A percentile compares a stretch with the other conserved stretches of the same genome.
Evolutionary conservation across 2,797 vertebrate species (phyloP).

Genomic region (Lateolabrax maculatus): DNA sequence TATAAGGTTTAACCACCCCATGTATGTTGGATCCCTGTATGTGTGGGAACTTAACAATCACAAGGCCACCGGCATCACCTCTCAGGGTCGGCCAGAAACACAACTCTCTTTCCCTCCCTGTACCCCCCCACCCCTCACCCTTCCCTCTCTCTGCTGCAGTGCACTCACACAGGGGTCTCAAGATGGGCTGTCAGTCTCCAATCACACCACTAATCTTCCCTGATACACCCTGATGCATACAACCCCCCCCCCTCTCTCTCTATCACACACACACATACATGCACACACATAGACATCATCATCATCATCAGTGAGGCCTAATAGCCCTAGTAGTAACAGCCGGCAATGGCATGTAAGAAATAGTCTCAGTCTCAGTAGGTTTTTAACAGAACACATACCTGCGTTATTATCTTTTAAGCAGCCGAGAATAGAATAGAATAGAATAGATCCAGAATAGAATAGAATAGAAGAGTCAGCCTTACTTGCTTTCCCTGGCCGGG

Average conservation of each 20-base stretch:
- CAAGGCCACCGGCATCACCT: slow-evolving; percentile 39
- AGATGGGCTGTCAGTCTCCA: slow-evolving; percentile 67
- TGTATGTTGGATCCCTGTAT: not conserved
- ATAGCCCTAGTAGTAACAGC: not conserved
- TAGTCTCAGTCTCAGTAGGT: not conserved
- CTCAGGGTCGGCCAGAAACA: slow-evolving; percentile 28
- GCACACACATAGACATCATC: slow-evolving; percentile 11
- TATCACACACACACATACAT: slow-evolving; percentile 4
- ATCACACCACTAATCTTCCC: slow-evolving; percentile 63
- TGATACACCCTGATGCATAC: slow-evolving; percentile 53
- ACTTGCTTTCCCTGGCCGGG: slow-evolving; percentile 96
- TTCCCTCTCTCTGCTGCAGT: slow-evolving; percentile 72
- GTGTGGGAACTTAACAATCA: slow-evolving; percentile 16
- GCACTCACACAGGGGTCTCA: slow-evolving; percentile 57
- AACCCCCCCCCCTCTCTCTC: slow-evolving; percentile 24
- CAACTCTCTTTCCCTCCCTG: not conserved
- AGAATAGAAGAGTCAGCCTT: slow-evolving; percentile 63
- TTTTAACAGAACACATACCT: not conserved
- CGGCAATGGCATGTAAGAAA: slow-evolving; percentile 16
- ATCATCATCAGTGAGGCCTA: slow-evolving; percentile 31
- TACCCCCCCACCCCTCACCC: not conserved
- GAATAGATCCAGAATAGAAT: not conserved
- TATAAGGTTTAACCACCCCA: not conserved
- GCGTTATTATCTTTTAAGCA: not conserved
- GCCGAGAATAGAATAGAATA: not conserved